Evolutionary conservation across 2,797 vertebrate species (phyloP).

Genomic region (Onychomys leucogaster): DNA sequence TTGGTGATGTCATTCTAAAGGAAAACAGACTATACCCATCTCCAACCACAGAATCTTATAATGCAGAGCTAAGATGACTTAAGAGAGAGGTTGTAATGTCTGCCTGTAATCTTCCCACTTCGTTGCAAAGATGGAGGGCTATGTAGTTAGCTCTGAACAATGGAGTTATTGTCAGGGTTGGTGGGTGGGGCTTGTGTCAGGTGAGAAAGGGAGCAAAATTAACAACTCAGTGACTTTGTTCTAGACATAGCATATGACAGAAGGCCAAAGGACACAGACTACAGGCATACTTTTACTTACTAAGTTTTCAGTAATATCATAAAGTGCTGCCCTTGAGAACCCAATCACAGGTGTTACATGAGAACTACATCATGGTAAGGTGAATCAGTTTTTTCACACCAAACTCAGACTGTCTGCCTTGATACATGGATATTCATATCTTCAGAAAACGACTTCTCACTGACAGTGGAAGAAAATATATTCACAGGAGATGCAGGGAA

Average conservation of each 20-base stretch:
- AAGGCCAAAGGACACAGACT: not conserved
- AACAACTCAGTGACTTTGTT: not conserved
- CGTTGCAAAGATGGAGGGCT: not conserved
- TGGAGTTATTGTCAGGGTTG: not conserved
- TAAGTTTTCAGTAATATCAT: fast-evolving
- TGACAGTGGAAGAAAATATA: not conserved
- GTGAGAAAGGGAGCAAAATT: not conserved
- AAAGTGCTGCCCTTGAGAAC: no score
- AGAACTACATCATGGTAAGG: not conserved
- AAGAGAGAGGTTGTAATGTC: not conserved
- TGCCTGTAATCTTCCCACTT: not conserved
- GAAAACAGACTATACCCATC: not conserved
- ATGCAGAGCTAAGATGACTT: not conserved
- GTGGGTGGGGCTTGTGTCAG: not conserved
- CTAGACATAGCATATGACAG: not conserved
- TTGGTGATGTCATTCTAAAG: not conserved
- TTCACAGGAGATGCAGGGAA: not conserved
- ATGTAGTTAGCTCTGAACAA: not conserved
- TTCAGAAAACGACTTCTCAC: not conserved
- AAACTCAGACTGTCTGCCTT: not conserved
- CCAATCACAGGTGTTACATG: not conserved
- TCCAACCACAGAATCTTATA: not conserved
- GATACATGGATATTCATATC: not conserved
- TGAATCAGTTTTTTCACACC: not conserved
- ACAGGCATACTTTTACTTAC: not conserved